These are phyloP conservation scores for Rhopilema esculentum DNA, from an alignment of 30 jellyfish, hydroid and myxozoan genomes.

Conservation along the genomic window DNA sequence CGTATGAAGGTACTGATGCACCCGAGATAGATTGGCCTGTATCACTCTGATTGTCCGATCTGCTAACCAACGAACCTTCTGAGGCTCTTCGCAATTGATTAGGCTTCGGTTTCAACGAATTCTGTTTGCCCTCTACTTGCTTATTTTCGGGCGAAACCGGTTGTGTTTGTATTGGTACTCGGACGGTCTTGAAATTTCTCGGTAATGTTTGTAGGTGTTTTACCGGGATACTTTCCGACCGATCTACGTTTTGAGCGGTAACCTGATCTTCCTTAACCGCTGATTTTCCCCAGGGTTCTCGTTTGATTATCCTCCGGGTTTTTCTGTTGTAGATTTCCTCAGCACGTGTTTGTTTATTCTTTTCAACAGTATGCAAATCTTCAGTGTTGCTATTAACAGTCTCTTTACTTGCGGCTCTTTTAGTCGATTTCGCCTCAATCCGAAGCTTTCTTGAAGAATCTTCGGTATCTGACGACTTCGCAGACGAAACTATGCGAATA, in stretches of 20 bases:
- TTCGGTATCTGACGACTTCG: conserved; percentile 28
- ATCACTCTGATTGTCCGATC: conserved; percentile 20
- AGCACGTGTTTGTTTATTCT: background rate
- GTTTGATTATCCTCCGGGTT: conserved; percentile 27
- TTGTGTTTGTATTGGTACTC: conserved; percentile 61
- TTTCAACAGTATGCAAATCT: background rate
- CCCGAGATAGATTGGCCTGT: conserved; percentile 30
- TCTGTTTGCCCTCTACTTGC: background rate
- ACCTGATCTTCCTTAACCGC: conserved; percentile 17
- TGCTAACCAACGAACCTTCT: background rate
- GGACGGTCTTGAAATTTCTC: conserved; percentile 65
- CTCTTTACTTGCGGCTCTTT: conserved; percentile 3
- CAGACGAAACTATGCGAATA: conserved; percentile 60
- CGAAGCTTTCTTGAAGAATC: conserved; percentile 17
- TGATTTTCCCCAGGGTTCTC: conserved; percentile 11
- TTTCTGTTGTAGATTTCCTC: conserved; percentile 23
- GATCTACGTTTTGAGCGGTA: background rate
- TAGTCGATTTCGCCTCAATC: conserved; percentile 61
- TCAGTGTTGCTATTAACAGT: background rate
- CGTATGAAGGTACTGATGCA: conserved; percentile 34
- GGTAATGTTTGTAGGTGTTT: conserved; percentile 36
- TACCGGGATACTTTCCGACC: conserved; percentile 29
- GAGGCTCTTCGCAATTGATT: conserved; percentile 1
- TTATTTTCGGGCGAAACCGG: conserved; percentile 9
- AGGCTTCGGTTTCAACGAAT: conserved; percentile 16